Conservation (phyloP, 2,888 invertebrate genomes). For the Pandemis cinnamomeana region DNA sequence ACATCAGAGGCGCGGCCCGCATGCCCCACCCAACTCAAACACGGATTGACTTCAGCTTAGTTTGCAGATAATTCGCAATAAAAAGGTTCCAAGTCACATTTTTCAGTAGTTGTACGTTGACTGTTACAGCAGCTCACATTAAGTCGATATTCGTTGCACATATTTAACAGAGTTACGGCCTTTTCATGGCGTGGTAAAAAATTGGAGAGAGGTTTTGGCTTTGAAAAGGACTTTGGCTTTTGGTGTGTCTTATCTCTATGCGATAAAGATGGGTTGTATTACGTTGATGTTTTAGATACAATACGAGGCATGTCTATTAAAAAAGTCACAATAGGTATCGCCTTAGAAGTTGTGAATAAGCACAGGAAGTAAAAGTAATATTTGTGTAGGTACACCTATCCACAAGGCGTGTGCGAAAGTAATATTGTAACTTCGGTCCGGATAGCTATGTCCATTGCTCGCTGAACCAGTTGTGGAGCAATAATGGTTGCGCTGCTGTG, state of each 20-base stretch:
- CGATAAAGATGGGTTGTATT: background rate
- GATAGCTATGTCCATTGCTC: too few species aligned
- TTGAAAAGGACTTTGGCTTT: constrained; percentile 8
- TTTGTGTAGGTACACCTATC: too few species aligned
- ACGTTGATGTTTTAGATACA: too few species aligned
- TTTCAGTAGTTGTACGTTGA: background rate
- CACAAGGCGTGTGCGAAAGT: too few species aligned
- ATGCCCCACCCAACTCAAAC: constrained; percentile 24
- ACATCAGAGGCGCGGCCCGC: constrained; percentile 12
- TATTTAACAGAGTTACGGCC: background rate
- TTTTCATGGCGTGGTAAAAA: background rate
- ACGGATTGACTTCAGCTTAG: constrained; percentile 21
- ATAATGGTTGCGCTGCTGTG: too few species aligned
- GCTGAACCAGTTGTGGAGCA: too few species aligned
- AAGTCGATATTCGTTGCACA: background rate
- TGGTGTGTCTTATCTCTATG: background rate
- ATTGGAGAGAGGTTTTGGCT: constrained; percentile 9
- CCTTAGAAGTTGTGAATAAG: too few species aligned
- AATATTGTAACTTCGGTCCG: too few species aligned
- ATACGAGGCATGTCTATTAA: too few species aligned
- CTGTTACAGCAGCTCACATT: background rate
- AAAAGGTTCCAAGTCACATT: background rate
- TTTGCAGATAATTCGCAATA: constrained; percentile 4
- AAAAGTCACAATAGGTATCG: too few species aligned
- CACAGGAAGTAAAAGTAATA: too few species aligned